phyloP scores from a whole-genome alignment of 37 sponge, comb jelly and placozoan species.

The Spongilla lacustris region DNA sequence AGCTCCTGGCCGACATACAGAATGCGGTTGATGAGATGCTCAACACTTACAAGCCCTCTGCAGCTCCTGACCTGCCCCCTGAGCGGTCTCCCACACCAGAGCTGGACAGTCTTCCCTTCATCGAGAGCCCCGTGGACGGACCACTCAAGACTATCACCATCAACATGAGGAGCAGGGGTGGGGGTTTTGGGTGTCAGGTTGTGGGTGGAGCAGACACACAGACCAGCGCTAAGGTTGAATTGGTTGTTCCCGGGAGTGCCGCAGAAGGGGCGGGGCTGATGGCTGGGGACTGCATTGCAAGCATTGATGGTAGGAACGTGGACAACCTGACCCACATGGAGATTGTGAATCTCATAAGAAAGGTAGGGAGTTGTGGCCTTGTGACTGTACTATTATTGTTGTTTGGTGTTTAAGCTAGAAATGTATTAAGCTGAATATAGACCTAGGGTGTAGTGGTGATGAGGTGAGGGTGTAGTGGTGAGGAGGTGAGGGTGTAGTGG shows the following conservation, averaged over 20 bases:
- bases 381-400: neutral
- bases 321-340: conserved; percentile 43
- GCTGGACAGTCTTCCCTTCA: neutral
- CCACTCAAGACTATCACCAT: neutral
- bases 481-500: conserved; percentile 3
- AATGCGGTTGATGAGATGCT: conserved; percentile 67
- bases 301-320: conserved; percentile 38
- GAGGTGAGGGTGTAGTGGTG: neutral
- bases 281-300: conserved; percentile 50
- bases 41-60: neutral
- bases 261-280: conserved; percentile 56
- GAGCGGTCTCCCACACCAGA: conserved; percentile 2
- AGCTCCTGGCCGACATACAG: conserved; percentile 62
- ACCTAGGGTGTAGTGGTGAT: too few relatives aligned
- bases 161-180: conserved; percentile 43
- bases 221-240: conserved; percentile 53
- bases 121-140: neutral
- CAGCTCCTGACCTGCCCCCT: neutral
- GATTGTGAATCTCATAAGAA: conserved; percentile 60
- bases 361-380: conserved; percentile 24
- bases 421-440: too few relatives aligned
- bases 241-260: conserved; percentile 59
- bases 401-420: too few relatives aligned
- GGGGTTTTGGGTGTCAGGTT: conserved; percentile 79
- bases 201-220: conserved; percentile 60